Base-by-base conservation (phyloP, 2,113 vertebrate species). In the Pavo muticus region DNA sequence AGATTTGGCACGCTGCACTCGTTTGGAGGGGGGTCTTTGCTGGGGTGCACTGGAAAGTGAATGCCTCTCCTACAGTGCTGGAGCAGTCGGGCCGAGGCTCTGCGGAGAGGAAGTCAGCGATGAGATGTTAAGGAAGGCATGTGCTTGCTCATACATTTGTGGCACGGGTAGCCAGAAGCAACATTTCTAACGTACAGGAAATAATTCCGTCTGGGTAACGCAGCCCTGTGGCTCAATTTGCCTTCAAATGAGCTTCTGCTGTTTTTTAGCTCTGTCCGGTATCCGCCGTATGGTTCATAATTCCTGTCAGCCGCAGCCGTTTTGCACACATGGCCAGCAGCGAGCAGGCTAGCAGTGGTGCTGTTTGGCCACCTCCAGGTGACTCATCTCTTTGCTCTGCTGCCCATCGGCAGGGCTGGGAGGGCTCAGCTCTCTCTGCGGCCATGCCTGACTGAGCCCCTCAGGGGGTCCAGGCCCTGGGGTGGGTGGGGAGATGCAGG, bases 171-270 rank as follows among this genome's bases (percentile, higher is more conserved):
- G 90, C 93, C 90, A 95, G 93, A 93, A 97, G 90, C 76, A 86
- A 83, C 56, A 2, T 93, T 94, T 96, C n/a, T 59, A 88, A 94
- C 2, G 10, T 74, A 96, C 95, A 95, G 96, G 94, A 96, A 94
- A 96, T 90, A 68, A 85, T 83, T 85, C 84, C 27, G 82, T 90
- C 90, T 91, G 83, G 75, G 91, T 94, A 95, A 94, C 50, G 37
- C 60, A 82, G 96, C 76, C 68, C 94, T 91, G 72, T 68, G 89
- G 69, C 82, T 85, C 75, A 77, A 13, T 50, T 93, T 70, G 47
- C 90, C 83, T 90, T 94, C 65, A 77, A 50, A 70, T 77, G 68
- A 80, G 72, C 27, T 88, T 94, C 68, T 83, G 5, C 81, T 70
- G 63, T 5, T 91, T 84, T 89, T 81, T 83, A 80, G 27, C 67